These are phyloP conservation scores for Tupaia tana DNA, from an alignment of 2,113 vertebrate genomes.

Conservation along the genomic window DNA sequence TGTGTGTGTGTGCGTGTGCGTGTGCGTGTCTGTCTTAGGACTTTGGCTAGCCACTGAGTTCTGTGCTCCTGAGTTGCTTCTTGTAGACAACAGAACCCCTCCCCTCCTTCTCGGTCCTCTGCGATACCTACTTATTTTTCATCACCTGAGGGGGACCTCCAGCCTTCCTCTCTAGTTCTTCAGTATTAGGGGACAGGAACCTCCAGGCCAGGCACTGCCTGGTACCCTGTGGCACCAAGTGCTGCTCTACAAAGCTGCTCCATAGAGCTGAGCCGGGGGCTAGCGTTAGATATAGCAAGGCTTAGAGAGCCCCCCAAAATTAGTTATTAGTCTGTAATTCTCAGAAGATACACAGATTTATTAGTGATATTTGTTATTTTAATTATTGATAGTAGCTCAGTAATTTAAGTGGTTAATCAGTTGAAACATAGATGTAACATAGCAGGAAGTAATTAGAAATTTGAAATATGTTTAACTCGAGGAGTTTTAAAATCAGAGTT, in stretches of 20 bases:
- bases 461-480: conserved; percentile 59
- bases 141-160: neutral
- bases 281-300: neutral
- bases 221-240: neutral
- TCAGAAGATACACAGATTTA: conserved; percentile 58
- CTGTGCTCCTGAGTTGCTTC: neutral
- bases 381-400: conserved; percentile 81
- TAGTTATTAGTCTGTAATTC: neutral
- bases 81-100: neutral
- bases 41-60: neutral
- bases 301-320: neutral
- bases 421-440: conserved; percentile 80
- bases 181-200: neutral
- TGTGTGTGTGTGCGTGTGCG: neutral
- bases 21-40: no score
- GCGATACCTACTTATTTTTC: neutral
- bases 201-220: neutral
- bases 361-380: conserved; percentile 68
- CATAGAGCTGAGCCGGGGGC: neutral
- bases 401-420: conserved; percentile 84
- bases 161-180: neutral
- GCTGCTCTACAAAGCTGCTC: neutral
- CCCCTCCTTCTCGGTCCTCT: neutral
- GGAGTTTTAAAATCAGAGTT: conserved; percentile 23
- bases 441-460: conserved; percentile 84